Percentiles rank a stretch among this genome's conserved stretches.
Conservation (phyloP, 2,888 invertebrate species). For the Itoplectis maculator region DNA sequence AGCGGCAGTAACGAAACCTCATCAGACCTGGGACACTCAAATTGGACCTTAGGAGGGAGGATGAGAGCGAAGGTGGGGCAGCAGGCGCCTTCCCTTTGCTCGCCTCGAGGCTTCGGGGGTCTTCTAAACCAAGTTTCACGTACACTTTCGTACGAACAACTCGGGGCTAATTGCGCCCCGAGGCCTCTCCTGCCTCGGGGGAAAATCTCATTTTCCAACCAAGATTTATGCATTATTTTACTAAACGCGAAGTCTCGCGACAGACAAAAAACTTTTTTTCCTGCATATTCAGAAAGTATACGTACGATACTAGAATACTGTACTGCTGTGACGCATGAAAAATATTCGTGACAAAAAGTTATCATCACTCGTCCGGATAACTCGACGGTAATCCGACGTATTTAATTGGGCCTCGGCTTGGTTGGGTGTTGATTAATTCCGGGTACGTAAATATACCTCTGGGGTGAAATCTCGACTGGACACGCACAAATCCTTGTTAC, state of each 20-base stretch:
- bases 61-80: background rate
- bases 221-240: background rate
- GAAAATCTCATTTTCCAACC: background rate
- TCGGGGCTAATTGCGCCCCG: background rate
- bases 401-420: background rate
- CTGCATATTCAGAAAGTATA: too few relatives aligned
- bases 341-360: background rate
- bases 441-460: background rate
- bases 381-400: background rate
- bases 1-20: background rate
- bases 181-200: background rate
- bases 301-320: background rate
- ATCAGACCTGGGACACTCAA: background rate
- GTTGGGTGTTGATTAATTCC: background rate
- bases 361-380: background rate
- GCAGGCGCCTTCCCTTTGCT: background rate
- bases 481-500: background rate
- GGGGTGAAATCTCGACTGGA: background rate
- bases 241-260: background rate
- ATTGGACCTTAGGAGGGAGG: background rate
- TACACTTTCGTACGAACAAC: background rate
- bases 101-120: background rate
- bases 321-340: background rate
- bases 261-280: too few relatives aligned
- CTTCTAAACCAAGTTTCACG: background rate